A percentile compares a stretch with the other conserved stretches of the same genome.
Evolutionary conservation across 2,888 invertebrate species (phyloP).

Genomic region (Lypha dubia): DNA sequence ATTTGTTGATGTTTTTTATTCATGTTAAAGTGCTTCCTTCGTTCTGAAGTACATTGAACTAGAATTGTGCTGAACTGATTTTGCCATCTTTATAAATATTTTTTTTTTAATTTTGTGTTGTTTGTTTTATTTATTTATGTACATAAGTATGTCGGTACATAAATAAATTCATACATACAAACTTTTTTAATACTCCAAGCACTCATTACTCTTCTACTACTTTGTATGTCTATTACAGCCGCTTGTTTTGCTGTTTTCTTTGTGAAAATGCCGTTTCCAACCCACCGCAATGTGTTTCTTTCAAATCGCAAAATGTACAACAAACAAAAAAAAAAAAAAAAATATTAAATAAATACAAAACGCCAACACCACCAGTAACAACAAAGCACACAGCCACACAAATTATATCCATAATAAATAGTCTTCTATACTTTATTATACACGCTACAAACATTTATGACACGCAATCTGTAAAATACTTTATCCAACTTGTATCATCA

Average conservation of each 20-base stretch:
- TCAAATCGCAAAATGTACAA: too few species aligned
- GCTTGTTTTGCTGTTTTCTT: slow-evolving; percentile 20
- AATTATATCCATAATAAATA: neutral
- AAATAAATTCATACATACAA: neutral
- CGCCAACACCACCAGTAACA: slow-evolving; percentile 32
- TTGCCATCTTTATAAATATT: slow-evolving; percentile 42
- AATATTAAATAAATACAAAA: slow-evolving; percentile 12
- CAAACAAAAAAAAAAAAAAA: neutral
- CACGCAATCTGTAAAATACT: slow-evolving; percentile 33
- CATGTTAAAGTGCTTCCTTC: slow-evolving; percentile 50
- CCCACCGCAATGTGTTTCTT: slow-evolving; percentile 45
- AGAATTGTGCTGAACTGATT: slow-evolving; percentile 68
- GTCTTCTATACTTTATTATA: slow-evolving; percentile 7
- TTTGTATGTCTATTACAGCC: too few species aligned
- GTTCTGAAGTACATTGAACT: slow-evolving; percentile 69
- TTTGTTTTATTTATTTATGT: slow-evolving; percentile 43
- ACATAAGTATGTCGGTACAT: too few species aligned
- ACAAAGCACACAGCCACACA: slow-evolving; percentile 3
- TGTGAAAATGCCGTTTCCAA: slow-evolving; percentile 56
- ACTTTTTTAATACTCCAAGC: slow-evolving; percentile 41
- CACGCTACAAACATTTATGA: slow-evolving; percentile 29
- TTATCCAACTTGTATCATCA: neutral
- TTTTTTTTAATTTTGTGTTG: slow-evolving; percentile 31
- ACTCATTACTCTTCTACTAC: slow-evolving; percentile 32
- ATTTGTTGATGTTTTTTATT: slow-evolving; percentile 44